Percentiles rank a stretch among this genome's conserved stretches.
Evolutionary conservation across 2,888 invertebrate species (phyloP).

Genomic region (Sialis fuliginosa): DNA sequence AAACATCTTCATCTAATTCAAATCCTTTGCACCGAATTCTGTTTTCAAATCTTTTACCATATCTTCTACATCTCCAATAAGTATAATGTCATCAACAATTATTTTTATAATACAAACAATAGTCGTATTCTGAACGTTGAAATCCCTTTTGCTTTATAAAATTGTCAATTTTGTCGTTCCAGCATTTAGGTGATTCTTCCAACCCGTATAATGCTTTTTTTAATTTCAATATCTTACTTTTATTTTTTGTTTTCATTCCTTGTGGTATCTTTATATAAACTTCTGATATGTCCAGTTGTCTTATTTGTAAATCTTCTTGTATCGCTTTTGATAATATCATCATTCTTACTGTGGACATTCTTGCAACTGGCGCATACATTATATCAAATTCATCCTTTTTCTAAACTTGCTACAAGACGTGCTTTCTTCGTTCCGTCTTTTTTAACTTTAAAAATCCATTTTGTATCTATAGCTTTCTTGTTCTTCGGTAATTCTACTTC

Average conservation of each 20-base stretch:
- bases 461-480: constrained; percentile 10
- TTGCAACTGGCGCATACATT: constrained; percentile 6
- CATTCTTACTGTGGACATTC: constrained; percentile 3
- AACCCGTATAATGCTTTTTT: constrained; percentile 12
- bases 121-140: constrained; percentile 10
- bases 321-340: constrained; percentile 5
- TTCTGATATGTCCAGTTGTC: constrained; percentile 8
- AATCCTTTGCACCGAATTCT: constrained; percentile 8
- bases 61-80: background rate
- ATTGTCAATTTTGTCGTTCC: constrained; percentile 11
- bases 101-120: constrained; percentile 9
- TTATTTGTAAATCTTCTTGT: constrained; percentile 3
- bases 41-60: background rate
- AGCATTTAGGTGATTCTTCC: constrained; percentile 11
- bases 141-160: constrained; percentile 8
- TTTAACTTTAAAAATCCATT: constrained; percentile 11
- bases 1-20: constrained; percentile 7
- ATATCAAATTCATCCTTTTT: background rate
- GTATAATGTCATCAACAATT: background rate
- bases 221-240: constrained; percentile 8
- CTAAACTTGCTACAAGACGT: constrained; percentile 10
- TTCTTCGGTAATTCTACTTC: constrained; percentile 7
- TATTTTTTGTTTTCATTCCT: constrained; percentile 6
- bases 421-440: constrained; percentile 9
- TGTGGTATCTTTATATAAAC: constrained; percentile 9